These are phyloP conservation scores for Alfaro cultratus DNA, from an alignment of 2,797 vertebrate species.

Conservation along the genomic window DNA sequence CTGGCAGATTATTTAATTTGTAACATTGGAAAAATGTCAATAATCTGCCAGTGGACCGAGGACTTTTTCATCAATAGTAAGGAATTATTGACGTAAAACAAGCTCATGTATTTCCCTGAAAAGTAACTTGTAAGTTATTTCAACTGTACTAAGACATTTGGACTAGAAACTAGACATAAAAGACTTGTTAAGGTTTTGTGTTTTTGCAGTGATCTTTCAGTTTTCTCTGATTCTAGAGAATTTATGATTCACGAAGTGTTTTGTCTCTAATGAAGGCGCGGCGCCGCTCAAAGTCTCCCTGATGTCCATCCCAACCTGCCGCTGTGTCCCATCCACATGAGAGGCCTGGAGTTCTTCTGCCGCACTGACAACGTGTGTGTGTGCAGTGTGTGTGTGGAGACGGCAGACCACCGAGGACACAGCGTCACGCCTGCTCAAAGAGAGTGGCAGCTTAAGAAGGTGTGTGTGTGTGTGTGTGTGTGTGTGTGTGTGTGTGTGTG, in stretches of 20 bases:
- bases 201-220: not conserved
- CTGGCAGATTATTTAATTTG: too few relatives aligned
- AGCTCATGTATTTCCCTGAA: too few relatives aligned
- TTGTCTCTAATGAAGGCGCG: slow-evolving; percentile 27
- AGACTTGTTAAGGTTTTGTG: not conserved
- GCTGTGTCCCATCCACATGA: slow-evolving; percentile 69
- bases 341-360: slow-evolving; percentile 75
- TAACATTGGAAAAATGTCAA: too few relatives aligned
- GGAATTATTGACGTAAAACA: too few relatives aligned
- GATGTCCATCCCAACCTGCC: slow-evolving; percentile 34
- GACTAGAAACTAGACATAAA: too few relatives aligned
- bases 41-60: too few relatives aligned
- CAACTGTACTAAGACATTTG: too few relatives aligned
- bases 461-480: slow-evolving; percentile 10
- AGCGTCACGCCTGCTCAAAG: slow-evolving; percentile 58
- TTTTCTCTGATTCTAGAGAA: not conserved
- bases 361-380: slow-evolving; percentile 70
- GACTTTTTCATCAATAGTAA: too few relatives aligned
- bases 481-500: slow-evolving; percentile 34
- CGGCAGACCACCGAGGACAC: slow-evolving; percentile 71
- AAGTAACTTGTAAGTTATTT: too few relatives aligned
- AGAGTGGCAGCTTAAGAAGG: slow-evolving; percentile 80
- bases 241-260: not conserved
- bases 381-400: slow-evolving; percentile 69
- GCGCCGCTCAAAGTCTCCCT: slow-evolving; percentile 17